A percentile compares a stretch with the other conserved stretches of the same genome.
Evolutionary conservation across 2,113 vertebrate genomes (phyloP).

Genomic region (Laticauda colubrina): DNA sequence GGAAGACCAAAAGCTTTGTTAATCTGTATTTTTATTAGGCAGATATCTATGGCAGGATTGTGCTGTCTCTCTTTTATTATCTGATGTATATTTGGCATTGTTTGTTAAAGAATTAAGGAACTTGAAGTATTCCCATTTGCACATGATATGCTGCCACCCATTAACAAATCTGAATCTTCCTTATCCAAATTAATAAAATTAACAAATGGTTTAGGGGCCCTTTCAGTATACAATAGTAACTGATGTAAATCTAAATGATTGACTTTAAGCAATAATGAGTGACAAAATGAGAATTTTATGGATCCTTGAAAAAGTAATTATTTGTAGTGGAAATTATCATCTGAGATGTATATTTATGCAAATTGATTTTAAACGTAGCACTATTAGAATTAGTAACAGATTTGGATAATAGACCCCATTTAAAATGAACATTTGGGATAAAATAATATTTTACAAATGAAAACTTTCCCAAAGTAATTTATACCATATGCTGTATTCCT

Average conservation of each 20-base stretch:
- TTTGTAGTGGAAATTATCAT: neutral
- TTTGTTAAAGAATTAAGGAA: neutral
- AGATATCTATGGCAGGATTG: neutral
- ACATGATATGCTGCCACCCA: neutral
- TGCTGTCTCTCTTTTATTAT: neutral
- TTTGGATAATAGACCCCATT: neutral
- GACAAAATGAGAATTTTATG: neutral
- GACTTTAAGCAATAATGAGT: neutral
- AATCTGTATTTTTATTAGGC: neutral
- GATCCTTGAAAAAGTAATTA: neutral
- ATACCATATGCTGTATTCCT: neutral
- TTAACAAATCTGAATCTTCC: neutral
- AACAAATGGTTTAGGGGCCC: neutral
- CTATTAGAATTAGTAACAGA: neutral
- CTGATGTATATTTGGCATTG: neutral
- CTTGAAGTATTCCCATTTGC: neutral
- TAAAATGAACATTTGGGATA: neutral
- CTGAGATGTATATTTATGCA: neutral
- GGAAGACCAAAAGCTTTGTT: neutral
- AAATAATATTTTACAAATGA: neutral
- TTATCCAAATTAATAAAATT: neutral
- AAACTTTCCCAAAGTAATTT: neutral
- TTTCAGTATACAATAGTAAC: neutral
- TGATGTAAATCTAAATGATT: neutral
- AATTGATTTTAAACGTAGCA: neutral